Conservation (phyloP, 1,140 invertebrate species). For the Danaus plexippus region DNA sequence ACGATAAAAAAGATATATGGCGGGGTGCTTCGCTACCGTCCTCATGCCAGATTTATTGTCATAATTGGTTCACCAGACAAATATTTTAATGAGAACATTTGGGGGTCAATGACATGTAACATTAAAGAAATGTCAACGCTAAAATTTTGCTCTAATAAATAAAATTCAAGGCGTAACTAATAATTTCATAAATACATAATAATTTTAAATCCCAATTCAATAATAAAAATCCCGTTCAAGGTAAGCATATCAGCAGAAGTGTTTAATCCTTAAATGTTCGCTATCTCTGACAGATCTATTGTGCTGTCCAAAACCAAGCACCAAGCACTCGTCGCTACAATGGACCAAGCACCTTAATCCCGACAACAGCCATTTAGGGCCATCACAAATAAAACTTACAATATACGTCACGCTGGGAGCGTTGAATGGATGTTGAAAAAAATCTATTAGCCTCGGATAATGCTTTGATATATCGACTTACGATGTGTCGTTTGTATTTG, state of each 20-base stretch:
- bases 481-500: slow-evolving; percentile 21
- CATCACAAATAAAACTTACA: slow-evolving; percentile 69
- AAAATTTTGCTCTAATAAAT: not conserved
- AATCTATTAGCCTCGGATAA: slow-evolving; percentile 70
- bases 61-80: slow-evolving; percentile 58
- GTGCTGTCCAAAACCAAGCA: slow-evolving; percentile 10
- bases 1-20: slow-evolving; percentile 69
- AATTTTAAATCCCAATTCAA: too few species aligned
- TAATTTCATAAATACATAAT: not conserved
- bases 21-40: slow-evolving; percentile 40
- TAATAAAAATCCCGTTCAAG: too few species aligned
- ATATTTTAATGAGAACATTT: slow-evolving; percentile 57
- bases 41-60: slow-evolving; percentile 36
- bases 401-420: slow-evolving; percentile 60
- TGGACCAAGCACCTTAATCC: slow-evolving; percentile 60
- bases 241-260: slow-evolving; percentile 25
- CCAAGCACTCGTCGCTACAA: slow-evolving; percentile 50
- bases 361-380: slow-evolving; percentile 66
- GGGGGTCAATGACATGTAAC: slow-evolving; percentile 1
- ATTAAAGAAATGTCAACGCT: slow-evolving; percentile 6
- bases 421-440: slow-evolving; percentile 65
- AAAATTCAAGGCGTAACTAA: not conserved
- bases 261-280: slow-evolving; percentile 43
- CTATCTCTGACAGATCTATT: slow-evolving; percentile 62
- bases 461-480: slow-evolving; percentile 44